phyloP scores from a whole-genome alignment of 2,888 invertebrate species.

The Idaea aversata region DNA sequence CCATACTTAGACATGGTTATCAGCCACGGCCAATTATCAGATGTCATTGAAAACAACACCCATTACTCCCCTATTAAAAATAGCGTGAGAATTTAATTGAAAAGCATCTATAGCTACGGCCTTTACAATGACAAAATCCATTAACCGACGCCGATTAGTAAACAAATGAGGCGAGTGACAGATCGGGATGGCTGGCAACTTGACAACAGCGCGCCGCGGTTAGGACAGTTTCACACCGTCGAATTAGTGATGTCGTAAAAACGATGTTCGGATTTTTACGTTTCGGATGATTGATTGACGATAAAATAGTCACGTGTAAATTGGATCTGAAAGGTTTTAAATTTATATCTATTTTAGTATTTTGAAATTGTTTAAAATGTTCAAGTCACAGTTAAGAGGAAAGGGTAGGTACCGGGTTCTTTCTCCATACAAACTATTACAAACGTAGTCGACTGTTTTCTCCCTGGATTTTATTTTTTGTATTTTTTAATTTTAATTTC shows the following conservation, averaged over 20 bases:
- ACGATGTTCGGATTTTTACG: not conserved
- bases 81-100: not conserved
- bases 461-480: too few relatives aligned
- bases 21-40: too few relatives aligned
- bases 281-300: slow-evolving; percentile 5
- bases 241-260: slow-evolving; percentile 3
- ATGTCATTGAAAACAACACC: too few relatives aligned
- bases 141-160: slow-evolving; percentile 72
- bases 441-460: too few relatives aligned
- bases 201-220: slow-evolving; percentile 53
- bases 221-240: slow-evolving; percentile 8
- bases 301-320: not conserved
- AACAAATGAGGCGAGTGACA: slow-evolving; percentile 77
- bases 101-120: slow-evolving; percentile 29
- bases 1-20: too few relatives aligned
- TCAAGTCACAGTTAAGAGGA: too few relatives aligned
- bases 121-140: slow-evolving; percentile 73
- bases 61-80: not conserved
- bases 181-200: slow-evolving; percentile 69
- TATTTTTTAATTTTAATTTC: too few relatives aligned
- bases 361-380: not conserved
- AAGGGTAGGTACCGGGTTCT: too few relatives aligned
- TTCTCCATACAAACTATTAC: too few relatives aligned
- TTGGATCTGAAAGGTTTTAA: not conserved
- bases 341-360: not conserved